These are phyloP conservation scores for Cetoscarus ocellatus DNA, from an alignment of 2,797 vertebrate genomes.

Conservation along the genomic window DNA sequence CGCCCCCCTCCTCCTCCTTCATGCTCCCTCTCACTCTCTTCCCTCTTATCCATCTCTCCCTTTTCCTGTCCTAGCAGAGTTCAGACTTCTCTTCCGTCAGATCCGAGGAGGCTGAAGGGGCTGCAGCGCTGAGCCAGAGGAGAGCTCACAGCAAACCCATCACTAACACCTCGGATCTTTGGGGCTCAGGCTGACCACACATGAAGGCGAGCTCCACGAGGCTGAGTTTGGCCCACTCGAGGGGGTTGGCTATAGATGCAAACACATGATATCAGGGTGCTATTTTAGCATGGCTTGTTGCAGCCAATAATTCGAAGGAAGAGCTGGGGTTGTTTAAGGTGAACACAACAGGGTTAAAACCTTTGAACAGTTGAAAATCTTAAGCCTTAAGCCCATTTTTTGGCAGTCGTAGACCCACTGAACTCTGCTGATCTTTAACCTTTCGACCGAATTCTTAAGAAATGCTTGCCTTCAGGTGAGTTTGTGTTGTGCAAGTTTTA, in stretches of 20 bases:
- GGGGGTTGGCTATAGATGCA: neutral
- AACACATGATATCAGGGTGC: slow-evolving; percentile 12
- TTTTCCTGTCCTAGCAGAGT: slow-evolving; percentile 11
- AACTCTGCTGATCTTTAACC: slow-evolving; percentile 22
- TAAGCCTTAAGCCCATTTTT: slow-evolving; percentile 6
- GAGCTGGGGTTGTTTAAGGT: slow-evolving; percentile 3
- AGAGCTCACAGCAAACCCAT: slow-evolving; percentile 62
- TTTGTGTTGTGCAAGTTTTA: neutral
- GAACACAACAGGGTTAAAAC: neutral
- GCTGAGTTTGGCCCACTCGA: slow-evolving; percentile 22
- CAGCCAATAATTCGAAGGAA: slow-evolving; percentile 2
- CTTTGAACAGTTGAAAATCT: slow-evolving; percentile 2
- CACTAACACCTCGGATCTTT: slow-evolving; percentile 67
- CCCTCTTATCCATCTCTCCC: slow-evolving; percentile 2
- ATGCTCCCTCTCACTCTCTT: slow-evolving; percentile 7
- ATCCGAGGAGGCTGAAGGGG: slow-evolving; percentile 49
- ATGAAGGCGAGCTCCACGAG: slow-evolving; percentile 23
- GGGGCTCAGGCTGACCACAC: slow-evolving; percentile 59
- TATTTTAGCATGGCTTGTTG: neutral
- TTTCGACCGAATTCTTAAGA: slow-evolving; percentile 7
- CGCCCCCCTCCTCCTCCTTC: slow-evolving; percentile 29
- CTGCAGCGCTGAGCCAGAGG: slow-evolving; percentile 40
- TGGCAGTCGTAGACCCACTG: neutral
- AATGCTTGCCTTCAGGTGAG: neutral
- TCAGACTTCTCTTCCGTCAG: slow-evolving; percentile 37